Evolutionary conservation across 37 sponge, comb jelly and placozoan genomes (phyloP), one percentile per base, ranked within the genome.

Genomic region (Hormiphora californensis): DNA sequence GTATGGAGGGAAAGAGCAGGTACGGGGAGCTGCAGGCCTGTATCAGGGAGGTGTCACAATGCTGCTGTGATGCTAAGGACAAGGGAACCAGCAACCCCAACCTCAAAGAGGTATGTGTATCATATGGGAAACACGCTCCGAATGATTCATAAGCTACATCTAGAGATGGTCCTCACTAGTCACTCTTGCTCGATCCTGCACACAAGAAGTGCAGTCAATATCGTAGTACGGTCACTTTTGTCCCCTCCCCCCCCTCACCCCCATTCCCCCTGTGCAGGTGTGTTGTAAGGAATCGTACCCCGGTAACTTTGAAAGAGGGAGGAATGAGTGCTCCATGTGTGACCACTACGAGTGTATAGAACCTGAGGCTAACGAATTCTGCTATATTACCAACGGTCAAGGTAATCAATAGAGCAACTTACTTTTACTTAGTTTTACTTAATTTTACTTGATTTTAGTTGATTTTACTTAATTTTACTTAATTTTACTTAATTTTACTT

Each of bases 211-310:
- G n/a, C n/a, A n/a, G n/a, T n/a, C n/a, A n/a, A n/a, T n/a, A n/a
- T n/a, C n/a, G n/a, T n/a, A n/a, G n/a, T n/a, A n/a, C n/a, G n/a
- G n/a, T n/a, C n/a, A n/a, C n/a, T n/a, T n/a, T n/a, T n/a, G n/a
- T n/a, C n/a, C n/a, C n/a, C n/a, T n/a, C n/a, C n/a, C n/a, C n/a
- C n/a, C n/a, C n/a, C n/a, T n/a, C n/a, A n/a, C n/a, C n/a, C n/a
- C n/a, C n/a, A n/a, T n/a, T n/a, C n/a, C n/a, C n/a, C n/a, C n/a
- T n/a, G n/a, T n/a, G n/a, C n/a, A n/a, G 22, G 67, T 65, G 5
- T 65, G 67, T 31, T 65, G 67, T 32, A 36, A 65, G 67, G 35
- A 65, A 36, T 65, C 67, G 1, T 65, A 33, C 67, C 67, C 30
- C 4, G 67, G 67, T 32, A 65, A 65, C 67, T 32, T 65, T 7